Conservation (phyloP, 2,888 invertebrate species). For the Pterobdella sp. region DNA sequence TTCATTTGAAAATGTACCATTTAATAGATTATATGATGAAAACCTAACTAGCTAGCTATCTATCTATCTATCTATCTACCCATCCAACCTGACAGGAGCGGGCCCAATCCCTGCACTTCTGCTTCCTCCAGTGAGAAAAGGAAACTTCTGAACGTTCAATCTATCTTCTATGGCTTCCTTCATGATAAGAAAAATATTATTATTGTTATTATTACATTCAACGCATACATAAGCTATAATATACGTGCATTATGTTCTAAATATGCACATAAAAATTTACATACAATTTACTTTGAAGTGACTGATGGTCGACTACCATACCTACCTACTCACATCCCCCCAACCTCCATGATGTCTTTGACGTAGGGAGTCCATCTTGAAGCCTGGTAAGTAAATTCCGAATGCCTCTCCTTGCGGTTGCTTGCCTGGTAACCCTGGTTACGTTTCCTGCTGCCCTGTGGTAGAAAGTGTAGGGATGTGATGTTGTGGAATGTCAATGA, state of each 20-base stretch:
- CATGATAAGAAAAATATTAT: background rate
- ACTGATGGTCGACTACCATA: too few relatives aligned
- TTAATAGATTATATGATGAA: too few relatives aligned
- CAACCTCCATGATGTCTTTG: constrained; percentile 87
- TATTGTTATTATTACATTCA: background rate
- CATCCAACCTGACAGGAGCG: constrained; percentile 37
- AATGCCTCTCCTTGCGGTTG: constrained; percentile 81
- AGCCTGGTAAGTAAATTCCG: constrained; percentile 95
- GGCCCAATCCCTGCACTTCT: constrained; percentile 32
- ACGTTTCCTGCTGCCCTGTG: constrained; percentile 27
- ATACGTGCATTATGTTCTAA: background rate
- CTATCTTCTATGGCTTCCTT: constrained; percentile 63
- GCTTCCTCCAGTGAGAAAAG: constrained; percentile 63
- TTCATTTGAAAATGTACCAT: too few relatives aligned
- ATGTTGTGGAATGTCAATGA: background rate
- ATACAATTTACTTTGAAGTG: too few relatives aligned
- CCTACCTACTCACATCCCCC: too few relatives aligned
- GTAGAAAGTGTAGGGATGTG: background rate
- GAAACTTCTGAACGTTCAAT: constrained; percentile 78
- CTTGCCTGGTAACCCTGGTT: constrained; percentile 57
- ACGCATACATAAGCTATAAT: background rate
- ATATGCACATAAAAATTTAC: background rate
- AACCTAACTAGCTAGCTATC: background rate
- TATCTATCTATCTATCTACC: background rate
- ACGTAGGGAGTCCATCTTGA: constrained; percentile 96